phyloP scores from a whole-genome alignment of 2,888 invertebrate genomes.

The Cephus runcator region DNA sequence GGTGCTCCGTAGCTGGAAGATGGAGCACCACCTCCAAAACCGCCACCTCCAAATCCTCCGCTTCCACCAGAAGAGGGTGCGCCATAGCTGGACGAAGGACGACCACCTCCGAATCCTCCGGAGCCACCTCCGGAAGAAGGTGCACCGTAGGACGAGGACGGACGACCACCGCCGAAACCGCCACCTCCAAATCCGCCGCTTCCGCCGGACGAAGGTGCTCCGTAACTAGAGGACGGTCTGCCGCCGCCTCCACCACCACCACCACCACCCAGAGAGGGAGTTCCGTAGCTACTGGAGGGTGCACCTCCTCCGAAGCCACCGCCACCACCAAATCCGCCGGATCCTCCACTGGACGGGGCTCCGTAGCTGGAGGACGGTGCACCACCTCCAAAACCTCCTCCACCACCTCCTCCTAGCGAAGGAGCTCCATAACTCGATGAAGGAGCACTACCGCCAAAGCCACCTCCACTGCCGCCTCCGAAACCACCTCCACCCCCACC shows the following conservation, averaged over 20 bases:
- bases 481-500: slow-evolving; percentile 41
- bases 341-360: slow-evolving; percentile 42
- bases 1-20: slow-evolving; percentile 57
- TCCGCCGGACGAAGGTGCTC: slow-evolving; percentile 57
- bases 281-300: slow-evolving; percentile 57
- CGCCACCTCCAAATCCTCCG: slow-evolving; percentile 39
- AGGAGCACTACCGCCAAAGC: slow-evolving; percentile 44
- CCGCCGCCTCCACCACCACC: slow-evolving; percentile 21
- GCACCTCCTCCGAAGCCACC: slow-evolving; percentile 15
- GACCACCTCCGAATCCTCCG: slow-evolving; percentile 38
- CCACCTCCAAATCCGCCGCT: slow-evolving; percentile 49
- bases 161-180: slow-evolving; percentile 31
- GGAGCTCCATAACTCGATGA: slow-evolving; percentile 54
- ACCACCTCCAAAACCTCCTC: slow-evolving; percentile 32
- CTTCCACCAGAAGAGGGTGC: slow-evolving; percentile 41
- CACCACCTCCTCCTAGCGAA: slow-evolving; percentile 39
- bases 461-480: slow-evolving; percentile 36
- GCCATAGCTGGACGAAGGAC: slow-evolving; percentile 56
- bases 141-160: slow-evolving; percentile 57
- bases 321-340: slow-evolving; percentile 29
- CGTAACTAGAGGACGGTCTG: slow-evolving; percentile 62
- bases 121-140: slow-evolving; percentile 55
- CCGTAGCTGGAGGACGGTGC: slow-evolving; percentile 48
- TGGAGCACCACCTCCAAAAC: slow-evolving; percentile 45
- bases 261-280: slow-evolving; percentile 48